Evolutionary conservation across 2,113 vertebrate genomes (phyloP), one percentile per base, ranked within the genome.

Genomic region (Dasypus novemcinctus): DNA sequence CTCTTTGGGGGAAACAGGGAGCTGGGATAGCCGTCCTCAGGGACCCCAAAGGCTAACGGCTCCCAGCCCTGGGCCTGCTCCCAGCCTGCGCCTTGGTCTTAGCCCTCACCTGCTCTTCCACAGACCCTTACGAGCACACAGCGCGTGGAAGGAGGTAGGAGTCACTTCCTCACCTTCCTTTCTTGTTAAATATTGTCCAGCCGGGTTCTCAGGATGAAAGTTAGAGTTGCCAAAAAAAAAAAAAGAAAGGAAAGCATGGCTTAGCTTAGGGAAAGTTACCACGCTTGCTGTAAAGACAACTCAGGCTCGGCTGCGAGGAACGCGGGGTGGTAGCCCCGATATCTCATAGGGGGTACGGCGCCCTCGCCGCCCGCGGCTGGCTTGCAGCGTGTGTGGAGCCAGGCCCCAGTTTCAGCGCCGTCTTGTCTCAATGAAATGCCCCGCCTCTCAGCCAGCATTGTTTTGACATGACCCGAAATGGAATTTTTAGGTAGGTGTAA

Each of bases 221-320:
- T 80, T 95, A 78, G 59, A 68, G 97, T 98, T 97, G 46, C 96
- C 96, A 88, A 57, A 57, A 14, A 17, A 57, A 57, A 57, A 14
- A 54, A 54, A 54, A 49, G 98, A 97, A 98, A 98, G n/a, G n/a
- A 94, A 98, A 98, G 96, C 98, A 97, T 97, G 2, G 71, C 3
- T 8, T 43, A 79, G n/a, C 36, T 0, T 6, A 43, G 12, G 41
- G 43, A 68, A 85, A 79, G 33, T 7, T 36, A 33, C 59, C 69
- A 69, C 1, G 43, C 20, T 1, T 61, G 11, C 5, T 38, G 18
- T 36, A 36, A 29, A 79, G 57, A 29, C 8, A n/a, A 36, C 8
- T 5, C n/a, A 17, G 75, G 57, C 41, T 54, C 63, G 31, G 66
- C 27, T 36, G 52, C 0, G 0, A 66, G 8, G 10, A 14, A 5